Evolutionary conservation across 2,797 vertebrate species (phyloP).

Genomic region (Rhynchonycteris naso): DNA sequence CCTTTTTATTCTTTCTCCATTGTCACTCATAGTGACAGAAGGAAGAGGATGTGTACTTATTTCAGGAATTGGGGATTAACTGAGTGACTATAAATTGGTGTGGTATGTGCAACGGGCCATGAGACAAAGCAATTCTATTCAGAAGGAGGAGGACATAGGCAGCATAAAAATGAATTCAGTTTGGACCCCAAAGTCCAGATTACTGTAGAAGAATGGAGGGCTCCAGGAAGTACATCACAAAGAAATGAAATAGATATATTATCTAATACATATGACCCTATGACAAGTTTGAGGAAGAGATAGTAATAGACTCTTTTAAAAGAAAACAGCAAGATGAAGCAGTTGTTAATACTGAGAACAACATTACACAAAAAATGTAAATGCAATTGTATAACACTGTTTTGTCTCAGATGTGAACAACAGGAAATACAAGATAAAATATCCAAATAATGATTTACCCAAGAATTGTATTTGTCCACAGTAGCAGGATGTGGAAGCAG

Average conservation of each 20-base stretch:
- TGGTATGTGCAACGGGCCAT: neutral
- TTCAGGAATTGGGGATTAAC: conserved; percentile 25
- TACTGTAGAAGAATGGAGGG: neutral
- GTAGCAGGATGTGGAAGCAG: neutral
- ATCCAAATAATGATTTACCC: conserved; percentile 23
- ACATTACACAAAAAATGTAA: neutral
- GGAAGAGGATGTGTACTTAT: neutral
- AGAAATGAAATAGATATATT: neutral
- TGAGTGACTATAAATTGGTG: neutral
- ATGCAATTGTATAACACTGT: neutral
- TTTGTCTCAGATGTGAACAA: neutral
- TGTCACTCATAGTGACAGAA: neutral
- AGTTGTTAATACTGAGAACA: neutral
- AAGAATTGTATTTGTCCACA: neutral
- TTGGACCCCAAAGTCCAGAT: neutral
- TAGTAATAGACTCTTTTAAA: neutral
- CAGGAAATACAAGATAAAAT: neutral
- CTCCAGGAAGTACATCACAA: neutral
- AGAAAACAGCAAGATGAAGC: neutral
- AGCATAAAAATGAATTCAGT: neutral
- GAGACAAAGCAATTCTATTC: neutral
- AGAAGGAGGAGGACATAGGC: neutral
- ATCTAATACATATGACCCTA: neutral
- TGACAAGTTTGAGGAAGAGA: neutral
- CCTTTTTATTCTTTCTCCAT: neutral